Percentiles rank a stretch among this genome's conserved stretches.
Conservation (phyloP, 1,140 invertebrate species). For the Drosophila arizonae region DNA sequence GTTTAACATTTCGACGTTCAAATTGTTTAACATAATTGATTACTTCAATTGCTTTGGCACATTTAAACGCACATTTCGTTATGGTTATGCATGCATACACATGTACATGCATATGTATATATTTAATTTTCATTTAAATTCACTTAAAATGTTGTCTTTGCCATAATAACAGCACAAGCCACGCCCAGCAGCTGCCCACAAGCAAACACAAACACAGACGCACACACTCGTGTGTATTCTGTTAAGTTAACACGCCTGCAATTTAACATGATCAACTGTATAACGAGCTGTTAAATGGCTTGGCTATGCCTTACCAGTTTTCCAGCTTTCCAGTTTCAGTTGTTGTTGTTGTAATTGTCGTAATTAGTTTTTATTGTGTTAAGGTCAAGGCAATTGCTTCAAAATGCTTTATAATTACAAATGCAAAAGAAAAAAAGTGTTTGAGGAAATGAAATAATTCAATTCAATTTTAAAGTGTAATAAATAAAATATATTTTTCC, state of each 20-base stretch:
- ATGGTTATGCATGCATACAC: slow-evolving; percentile 13
- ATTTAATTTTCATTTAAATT: slow-evolving; percentile 1
- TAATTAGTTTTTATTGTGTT: slow-evolving; percentile 80
- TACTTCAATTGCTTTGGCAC: slow-evolving; percentile 10
- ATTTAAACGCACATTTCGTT: slow-evolving; percentile 29
- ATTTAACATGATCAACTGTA: slow-evolving; percentile 29
- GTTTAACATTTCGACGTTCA: slow-evolving; percentile 30
- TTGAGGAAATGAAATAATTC: slow-evolving; percentile 42
- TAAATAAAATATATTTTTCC: too few relatives aligned
- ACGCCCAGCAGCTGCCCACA: slow-evolving; percentile 36
- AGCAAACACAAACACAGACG: background rate
- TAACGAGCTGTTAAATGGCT: slow-evolving; percentile 43
- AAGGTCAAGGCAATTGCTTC: slow-evolving; percentile 75
- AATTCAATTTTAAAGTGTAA: too few relatives aligned
- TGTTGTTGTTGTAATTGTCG: slow-evolving; percentile 59
- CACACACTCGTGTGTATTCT: background rate
- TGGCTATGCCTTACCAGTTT: slow-evolving; percentile 35
- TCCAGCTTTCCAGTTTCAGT: background rate
- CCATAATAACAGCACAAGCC: slow-evolving; percentile 40
- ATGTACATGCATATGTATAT: background rate
- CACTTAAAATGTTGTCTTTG: slow-evolving; percentile 42
- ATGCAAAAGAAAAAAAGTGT: slow-evolving; percentile 50
- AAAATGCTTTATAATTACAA: slow-evolving; percentile 38
- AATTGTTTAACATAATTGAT: slow-evolving; percentile 40
- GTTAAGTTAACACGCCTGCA: slow-evolving; percentile 3